A percentile compares a stretch with the other conserved stretches of the same genome.
Conservation (phyloP, 2,888 invertebrate genomes). For the Junonia oenone region DNA sequence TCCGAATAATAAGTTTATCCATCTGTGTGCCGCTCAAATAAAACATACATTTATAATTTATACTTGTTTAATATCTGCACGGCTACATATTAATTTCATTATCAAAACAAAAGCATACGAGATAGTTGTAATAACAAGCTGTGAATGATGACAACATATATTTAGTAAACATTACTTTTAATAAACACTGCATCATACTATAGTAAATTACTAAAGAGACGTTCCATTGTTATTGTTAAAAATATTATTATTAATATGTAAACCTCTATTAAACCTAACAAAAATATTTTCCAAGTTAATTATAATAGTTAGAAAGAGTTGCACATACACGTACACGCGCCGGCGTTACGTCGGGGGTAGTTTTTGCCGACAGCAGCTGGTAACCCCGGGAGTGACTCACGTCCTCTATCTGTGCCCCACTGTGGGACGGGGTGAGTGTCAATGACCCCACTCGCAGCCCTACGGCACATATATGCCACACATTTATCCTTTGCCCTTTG, state of each 20-base stretch:
- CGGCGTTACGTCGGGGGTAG: conserved; percentile 55
- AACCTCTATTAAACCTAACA: neutral
- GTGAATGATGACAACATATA: neutral
- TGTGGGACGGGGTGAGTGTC: conserved; percentile 74
- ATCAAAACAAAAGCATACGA: neutral
- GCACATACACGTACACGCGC: conserved; percentile 44
- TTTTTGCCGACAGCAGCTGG: conserved; percentile 75
- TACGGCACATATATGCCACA: conserved; percentile 59
- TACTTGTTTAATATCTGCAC: neutral
- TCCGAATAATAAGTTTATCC: conserved; percentile 24
- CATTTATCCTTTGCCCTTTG: conserved; percentile 71
- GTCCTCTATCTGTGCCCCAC: conserved; percentile 70
- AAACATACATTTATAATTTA: neutral
- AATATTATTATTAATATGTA: neutral
- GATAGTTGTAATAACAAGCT: neutral
- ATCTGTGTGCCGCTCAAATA: neutral
- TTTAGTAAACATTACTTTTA: neutral
- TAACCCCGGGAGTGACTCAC: conserved; percentile 74
- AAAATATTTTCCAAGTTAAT: conserved; percentile 22
- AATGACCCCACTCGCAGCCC: conserved; percentile 74
- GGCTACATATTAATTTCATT: neutral
- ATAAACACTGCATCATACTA: neutral
- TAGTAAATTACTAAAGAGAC: neutral
- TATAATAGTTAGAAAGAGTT: conserved; percentile 39
- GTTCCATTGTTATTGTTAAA: neutral